Conservation (phyloP, 2,797 vertebrate genomes). For the Argya squamiceps region DNA sequence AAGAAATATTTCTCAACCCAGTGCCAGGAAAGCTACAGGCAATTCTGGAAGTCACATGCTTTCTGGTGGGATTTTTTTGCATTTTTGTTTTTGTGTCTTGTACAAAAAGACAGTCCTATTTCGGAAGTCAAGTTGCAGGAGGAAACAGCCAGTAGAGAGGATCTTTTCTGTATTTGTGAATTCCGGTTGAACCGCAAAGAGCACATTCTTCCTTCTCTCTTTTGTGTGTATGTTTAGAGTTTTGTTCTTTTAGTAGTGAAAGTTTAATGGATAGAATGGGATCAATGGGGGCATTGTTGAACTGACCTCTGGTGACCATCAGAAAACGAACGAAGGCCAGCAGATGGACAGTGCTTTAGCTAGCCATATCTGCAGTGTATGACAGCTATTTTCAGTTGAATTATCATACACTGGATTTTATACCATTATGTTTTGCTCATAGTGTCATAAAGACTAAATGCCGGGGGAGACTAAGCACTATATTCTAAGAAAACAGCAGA, state of each 20-base stretch:
- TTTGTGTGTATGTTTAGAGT: conserved; percentile 35
- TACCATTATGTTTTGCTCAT: not conserved
- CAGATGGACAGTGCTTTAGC: not conserved
- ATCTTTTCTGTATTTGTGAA: conserved; percentile 53
- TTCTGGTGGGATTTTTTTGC: conserved; percentile 50
- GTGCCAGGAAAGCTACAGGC: conserved; percentile 75
- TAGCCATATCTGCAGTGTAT: not conserved
- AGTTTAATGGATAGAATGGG: conserved; percentile 3
- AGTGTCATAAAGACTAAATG: not conserved
- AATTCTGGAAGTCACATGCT: conserved; percentile 71
- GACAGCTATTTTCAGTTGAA: not conserved
- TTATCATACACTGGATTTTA: not conserved
- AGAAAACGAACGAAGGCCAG: not conserved
- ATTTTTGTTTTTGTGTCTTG: conserved; percentile 12
- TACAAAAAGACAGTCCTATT: conserved; percentile 39
- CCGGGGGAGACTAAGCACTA: not conserved
- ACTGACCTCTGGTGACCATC: conserved; percentile 46
- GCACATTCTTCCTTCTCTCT: conserved; percentile 46
- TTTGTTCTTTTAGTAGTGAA: conserved; percentile 52
- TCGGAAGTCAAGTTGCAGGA: conserved; percentile 55
- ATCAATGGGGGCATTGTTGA: conserved; percentile 32
- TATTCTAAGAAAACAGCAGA: not conserved
- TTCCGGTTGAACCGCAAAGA: conserved; percentile 57
- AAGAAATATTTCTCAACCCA: conserved; percentile 73
- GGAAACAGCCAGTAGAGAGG: conserved; percentile 46